Evolutionary conservation across 2,888 invertebrate species (phyloP).

Genomic region (Caenorhabditis virilis): DNA sequence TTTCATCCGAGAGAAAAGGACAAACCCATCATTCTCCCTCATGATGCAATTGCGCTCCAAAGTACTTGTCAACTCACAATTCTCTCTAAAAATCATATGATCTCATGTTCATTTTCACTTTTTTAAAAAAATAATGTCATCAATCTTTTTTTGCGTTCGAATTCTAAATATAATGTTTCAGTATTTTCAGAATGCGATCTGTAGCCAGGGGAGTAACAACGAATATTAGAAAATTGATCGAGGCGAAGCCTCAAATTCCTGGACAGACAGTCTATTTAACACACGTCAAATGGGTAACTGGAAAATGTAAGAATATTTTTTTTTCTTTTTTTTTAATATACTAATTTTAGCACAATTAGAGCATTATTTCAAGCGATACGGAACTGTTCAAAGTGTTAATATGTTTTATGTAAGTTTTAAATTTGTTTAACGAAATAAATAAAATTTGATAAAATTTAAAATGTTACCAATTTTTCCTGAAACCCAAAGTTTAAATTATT

Average conservation of each 20-base stretch:
- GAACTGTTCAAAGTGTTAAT: conserved; percentile 56
- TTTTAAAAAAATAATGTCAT: background rate
- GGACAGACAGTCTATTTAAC: conserved; percentile 63
- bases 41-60: conserved; percentile 32
- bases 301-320: conserved; percentile 48
- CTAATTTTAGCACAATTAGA: conserved; percentile 51
- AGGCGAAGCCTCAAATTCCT: conserved; percentile 19
- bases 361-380: conserved; percentile 64
- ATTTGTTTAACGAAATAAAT: no score
- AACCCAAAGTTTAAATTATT: background rate
- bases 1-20: no score
- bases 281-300: conserved; percentile 66
- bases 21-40: no score
- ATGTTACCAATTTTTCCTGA: background rate
- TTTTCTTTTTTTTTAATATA: background rate
- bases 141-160: background rate
- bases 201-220: conserved; percentile 36
- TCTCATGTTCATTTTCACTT: background rate
- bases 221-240: conserved; percentile 36
- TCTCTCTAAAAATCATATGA: background rate
- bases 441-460: conserved; percentile 2
- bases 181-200: conserved; percentile 24
- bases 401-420: conserved; percentile 64
- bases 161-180: background rate
- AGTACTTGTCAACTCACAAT: background rate